These are phyloP conservation scores for Chalcosyrphus nemorum DNA, from an alignment of 2,888 invertebrate genomes.

Conservation along the genomic window DNA sequence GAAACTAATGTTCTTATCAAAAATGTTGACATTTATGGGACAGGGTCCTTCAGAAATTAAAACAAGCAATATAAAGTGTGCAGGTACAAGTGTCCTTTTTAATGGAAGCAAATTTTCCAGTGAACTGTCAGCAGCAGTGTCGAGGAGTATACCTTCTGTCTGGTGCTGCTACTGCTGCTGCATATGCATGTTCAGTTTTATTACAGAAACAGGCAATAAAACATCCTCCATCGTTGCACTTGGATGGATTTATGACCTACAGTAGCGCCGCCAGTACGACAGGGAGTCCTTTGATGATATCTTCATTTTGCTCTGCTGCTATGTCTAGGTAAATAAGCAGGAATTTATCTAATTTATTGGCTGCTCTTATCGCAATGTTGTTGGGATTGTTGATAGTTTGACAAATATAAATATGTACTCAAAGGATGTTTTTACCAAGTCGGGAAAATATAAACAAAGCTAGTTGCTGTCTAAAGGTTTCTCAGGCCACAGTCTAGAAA, in stretches of 20 bases:
- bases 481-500: too few species aligned
- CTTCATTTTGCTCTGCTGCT: conserved; percentile 6
- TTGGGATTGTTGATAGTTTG: conserved; percentile 20
- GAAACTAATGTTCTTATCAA: conserved; percentile 69
- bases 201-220: conserved; percentile 62
- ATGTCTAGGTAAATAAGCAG: conserved; percentile 17
- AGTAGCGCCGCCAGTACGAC: conserved; percentile 48
- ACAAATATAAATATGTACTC: too few species aligned
- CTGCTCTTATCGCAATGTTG: conserved; percentile 30
- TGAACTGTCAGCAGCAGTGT: background rate
- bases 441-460: background rate
- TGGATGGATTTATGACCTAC: conserved; percentile 59
- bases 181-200: conserved; percentile 33
- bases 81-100: conserved; percentile 57
- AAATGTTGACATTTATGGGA: conserved; percentile 59
- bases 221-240: conserved; percentile 56
- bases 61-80: conserved; percentile 13
- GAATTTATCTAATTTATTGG: conserved; percentile 49
- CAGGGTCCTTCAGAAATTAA: background rate
- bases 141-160: conserved; percentile 2
- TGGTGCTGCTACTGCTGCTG: background rate
- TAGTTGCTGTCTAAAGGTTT: too few species aligned
- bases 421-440: background rate
- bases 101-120: conserved; percentile 61
- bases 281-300: conserved; percentile 47